phyloP scores from a whole-genome alignment of 2,113 vertebrate genomes.

The Cariama cristata region DNA sequence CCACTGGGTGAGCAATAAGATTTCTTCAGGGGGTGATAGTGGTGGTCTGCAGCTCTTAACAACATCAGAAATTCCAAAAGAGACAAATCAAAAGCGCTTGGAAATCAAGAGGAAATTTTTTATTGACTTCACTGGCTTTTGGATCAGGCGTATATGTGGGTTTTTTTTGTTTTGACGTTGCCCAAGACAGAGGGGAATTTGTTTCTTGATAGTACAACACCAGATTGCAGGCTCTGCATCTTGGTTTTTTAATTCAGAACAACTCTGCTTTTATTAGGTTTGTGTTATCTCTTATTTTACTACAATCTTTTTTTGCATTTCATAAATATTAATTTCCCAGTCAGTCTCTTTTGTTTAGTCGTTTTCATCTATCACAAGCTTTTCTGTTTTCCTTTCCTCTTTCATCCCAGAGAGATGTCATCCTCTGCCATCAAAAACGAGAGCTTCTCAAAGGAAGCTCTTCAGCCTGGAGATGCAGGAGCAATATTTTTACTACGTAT shows the following conservation, averaged over 20 bases:
- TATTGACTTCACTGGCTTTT: not conserved
- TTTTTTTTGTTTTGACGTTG: not conserved
- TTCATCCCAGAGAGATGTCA: not conserved
- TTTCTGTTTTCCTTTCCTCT: conserved; percentile 35
- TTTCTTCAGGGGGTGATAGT: not conserved
- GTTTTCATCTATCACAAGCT: conserved; percentile 34
- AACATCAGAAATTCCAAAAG: not conserved
- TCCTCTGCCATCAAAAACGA: conserved; percentile 16
- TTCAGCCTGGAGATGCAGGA: not conserved
- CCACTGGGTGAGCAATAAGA: not conserved
- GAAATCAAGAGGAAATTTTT: not conserved
- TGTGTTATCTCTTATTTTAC: conserved; percentile 52
- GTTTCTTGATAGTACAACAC: not conserved
- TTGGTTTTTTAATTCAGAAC: conserved; percentile 23
- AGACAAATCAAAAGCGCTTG: not conserved
- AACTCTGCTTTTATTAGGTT: conserved; percentile 31
- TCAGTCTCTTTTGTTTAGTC: conserved; percentile 19
- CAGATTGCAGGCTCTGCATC: not conserved
- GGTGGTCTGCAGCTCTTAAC: not conserved
- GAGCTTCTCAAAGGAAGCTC: not conserved
- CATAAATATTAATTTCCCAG: conserved; percentile 58
- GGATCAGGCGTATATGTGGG: not conserved
- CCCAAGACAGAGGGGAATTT: not conserved
- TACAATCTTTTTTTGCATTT: conserved; percentile 24
- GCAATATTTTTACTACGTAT: not conserved